Base-by-base conservation (phyloP, 2,888 invertebrate species). In the Thalpophila matura region DNA sequence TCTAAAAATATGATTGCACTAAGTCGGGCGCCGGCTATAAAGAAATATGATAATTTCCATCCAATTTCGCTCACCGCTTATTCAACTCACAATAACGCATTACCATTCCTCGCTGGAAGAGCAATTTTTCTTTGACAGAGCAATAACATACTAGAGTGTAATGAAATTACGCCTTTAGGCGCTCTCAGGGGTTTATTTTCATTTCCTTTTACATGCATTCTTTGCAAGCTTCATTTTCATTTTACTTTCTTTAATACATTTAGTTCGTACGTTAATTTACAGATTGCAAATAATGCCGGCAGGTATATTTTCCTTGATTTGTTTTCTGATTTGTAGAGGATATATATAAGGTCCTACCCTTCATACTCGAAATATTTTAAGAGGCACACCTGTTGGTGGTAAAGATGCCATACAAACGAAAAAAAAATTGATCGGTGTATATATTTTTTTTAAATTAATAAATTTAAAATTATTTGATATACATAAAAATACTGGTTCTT, bases 31-130 rank as follows among this genome's bases (percentile, higher is more conserved):
- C 57, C 26, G 60, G 50, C 53, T 70, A 60, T 73, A 76, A 73
- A 67, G 53, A 68, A 79, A 76, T 76, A 79, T 79, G 73, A 73
- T 76, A 74, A 78, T 79, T 77, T 79, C 50, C 60, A 66, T 65
- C 58, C 74, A 77, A 76, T 70, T 74, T 65, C 59, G 46, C 47
- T 61, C 63, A 60, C 62, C 59, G 60, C 67, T 74, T 65, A 79
- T 76, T 78, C 71, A 68, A 59, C 63, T 79, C 78, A 67, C 67
- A 78, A 76, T 75, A 74, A 75, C 71, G n/a, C n/a, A 78, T 77
- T 79, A 78, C 53, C 79, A 68, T 76, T 77, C 50, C 59, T 55
- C 55, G 65, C 35, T 59, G 71, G 62, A 77, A 79, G 64, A 74
- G 62, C 61, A 74, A 68, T 71, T 74, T 78, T 79, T 66, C 80